Evolutionary conservation across 1,140 invertebrate species (phyloP).

Genomic region (Papilio glaucus): DNA sequence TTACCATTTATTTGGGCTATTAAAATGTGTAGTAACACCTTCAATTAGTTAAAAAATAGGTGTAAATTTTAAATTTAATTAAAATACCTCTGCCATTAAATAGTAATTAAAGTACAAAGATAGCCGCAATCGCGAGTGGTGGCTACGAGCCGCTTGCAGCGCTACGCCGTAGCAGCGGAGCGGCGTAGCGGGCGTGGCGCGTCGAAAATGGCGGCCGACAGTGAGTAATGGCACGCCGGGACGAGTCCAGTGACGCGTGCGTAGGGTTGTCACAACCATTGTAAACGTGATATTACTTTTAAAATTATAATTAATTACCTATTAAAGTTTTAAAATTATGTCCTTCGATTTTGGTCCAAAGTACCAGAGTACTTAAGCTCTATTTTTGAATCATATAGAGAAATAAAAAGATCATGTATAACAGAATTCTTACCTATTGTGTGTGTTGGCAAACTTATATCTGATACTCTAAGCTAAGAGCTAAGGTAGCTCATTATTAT

Average conservation of each 20-base stretch:
- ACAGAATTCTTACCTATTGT: too few relatives aligned
- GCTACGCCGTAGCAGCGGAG: conserved; percentile 71
- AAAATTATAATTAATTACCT: conserved; percentile 27
- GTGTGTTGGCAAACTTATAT: too few relatives aligned
- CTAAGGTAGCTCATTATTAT: too few relatives aligned
- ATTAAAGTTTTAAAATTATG: too few relatives aligned
- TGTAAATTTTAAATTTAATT: background rate
- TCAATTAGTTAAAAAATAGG: background rate
- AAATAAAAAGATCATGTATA: too few relatives aligned
- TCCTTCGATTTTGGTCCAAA: too few relatives aligned
- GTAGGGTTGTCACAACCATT: conserved; percentile 60
- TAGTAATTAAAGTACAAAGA: conserved; percentile 29
- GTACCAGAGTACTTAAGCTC: too few relatives aligned
- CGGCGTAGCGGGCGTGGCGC: conserved; percentile 76
- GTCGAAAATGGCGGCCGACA: conserved; percentile 79
- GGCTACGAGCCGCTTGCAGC: conserved; percentile 42
- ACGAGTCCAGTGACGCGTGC: conserved; percentile 81
- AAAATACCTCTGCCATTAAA: conserved; percentile 21
- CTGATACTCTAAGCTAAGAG: too few relatives aligned
- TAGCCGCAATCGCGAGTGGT: conserved; percentile 43
- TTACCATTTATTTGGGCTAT: too few relatives aligned
- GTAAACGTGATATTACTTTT: conserved; percentile 29
- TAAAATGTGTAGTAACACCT: too few relatives aligned
- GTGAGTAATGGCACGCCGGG: conserved; percentile 79
- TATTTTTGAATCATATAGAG: too few relatives aligned